Evolutionary conservation across 2,888 invertebrate genomes (phyloP).

Genomic region (Lutraria lutraria): DNA sequence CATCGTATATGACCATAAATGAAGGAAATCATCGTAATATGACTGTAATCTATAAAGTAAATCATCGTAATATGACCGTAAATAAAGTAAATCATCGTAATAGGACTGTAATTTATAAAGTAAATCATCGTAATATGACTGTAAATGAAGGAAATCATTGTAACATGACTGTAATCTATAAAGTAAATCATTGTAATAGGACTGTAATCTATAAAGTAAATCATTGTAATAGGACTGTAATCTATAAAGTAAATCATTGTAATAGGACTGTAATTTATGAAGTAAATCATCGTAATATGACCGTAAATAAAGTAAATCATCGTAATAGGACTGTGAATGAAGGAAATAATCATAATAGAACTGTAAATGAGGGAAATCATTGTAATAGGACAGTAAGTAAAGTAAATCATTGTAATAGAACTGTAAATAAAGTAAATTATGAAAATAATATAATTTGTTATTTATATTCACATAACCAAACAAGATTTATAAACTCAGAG

Average conservation of each 20-base stretch:
- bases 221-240: too few relatives aligned
- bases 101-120: constrained; percentile 82
- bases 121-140: constrained; percentile 82
- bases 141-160: constrained; percentile 25
- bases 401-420: constrained; percentile 82
- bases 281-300: too few relatives aligned
- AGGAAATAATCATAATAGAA: not conserved
- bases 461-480: too few relatives aligned
- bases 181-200: not conserved
- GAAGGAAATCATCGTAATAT: constrained; percentile 82
- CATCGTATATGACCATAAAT: too few relatives aligned
- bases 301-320: constrained; percentile 81
- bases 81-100: constrained; percentile 82
- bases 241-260: too few relatives aligned
- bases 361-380: not conserved
- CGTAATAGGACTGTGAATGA: constrained; percentile 79
- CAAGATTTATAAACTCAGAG: too few relatives aligned
- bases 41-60: constrained; percentile 70
- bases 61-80: too few relatives aligned
- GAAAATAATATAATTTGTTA: too few relatives aligned
- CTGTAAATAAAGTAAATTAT: constrained; percentile 62
- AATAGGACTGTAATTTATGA: too few relatives aligned
- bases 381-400: not conserved
- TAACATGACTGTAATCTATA: not conserved
- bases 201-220: not conserved